phyloP scores from a whole-genome alignment of 2,113 vertebrate genomes.

The Embiotoca jacksoni region DNA sequence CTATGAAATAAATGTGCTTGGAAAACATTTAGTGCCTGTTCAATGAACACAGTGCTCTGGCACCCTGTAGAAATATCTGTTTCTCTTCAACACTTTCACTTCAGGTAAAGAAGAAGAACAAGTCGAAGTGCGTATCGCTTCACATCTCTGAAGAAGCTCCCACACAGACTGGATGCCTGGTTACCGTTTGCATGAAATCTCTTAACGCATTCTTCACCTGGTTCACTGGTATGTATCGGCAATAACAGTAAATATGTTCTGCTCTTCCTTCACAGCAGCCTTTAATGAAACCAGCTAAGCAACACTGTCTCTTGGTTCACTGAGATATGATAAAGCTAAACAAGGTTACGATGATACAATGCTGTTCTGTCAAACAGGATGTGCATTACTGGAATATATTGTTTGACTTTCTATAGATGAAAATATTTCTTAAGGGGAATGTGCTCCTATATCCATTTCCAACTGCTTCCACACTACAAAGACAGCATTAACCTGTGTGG shows the following conservation, averaged over 20 bases:
- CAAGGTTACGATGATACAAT: not conserved
- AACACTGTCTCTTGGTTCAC: slow-evolving; percentile 1
- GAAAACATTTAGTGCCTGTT: not conserved
- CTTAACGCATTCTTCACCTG: slow-evolving; percentile 57
- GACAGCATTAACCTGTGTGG: slow-evolving; percentile 48
- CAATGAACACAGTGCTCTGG: not conserved
- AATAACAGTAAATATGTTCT: slow-evolving; percentile 30
- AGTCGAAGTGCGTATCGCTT: slow-evolving; percentile 18
- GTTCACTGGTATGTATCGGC: slow-evolving; percentile 10
- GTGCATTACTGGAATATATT: slow-evolving; percentile 1
- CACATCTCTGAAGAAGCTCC: slow-evolving; percentile 41
- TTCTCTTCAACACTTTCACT: slow-evolving; percentile 43
- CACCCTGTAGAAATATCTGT: not conserved
- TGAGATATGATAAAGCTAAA: not conserved
- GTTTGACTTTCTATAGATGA: not conserved
- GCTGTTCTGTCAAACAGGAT: not conserved
- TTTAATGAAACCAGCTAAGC: not conserved
- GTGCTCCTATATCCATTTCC: not conserved
- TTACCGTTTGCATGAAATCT: slow-evolving; percentile 46
- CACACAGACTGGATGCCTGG: slow-evolving; percentile 52
- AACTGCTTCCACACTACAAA: slow-evolving; percentile 31
- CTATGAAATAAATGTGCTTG: not conserved
- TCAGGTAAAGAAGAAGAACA: slow-evolving; percentile 2
- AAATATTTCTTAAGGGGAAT: slow-evolving; percentile 9
- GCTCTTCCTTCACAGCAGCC: slow-evolving; percentile 28